Base-by-base conservation (phyloP, 2,888 invertebrate genomes). In the Agrochola circellaris region DNA sequence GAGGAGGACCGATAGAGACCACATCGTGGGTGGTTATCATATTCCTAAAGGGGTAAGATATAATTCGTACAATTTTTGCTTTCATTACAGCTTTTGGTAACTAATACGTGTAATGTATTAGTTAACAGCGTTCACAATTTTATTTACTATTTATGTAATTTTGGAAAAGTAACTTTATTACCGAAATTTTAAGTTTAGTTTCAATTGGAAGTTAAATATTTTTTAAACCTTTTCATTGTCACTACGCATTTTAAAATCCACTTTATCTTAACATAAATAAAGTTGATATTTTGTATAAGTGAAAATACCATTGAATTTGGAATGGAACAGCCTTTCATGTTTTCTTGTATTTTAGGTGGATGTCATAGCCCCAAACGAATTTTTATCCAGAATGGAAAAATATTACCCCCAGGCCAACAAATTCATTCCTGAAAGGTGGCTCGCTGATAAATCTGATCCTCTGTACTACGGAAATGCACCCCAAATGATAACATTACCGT, bases 341-440 rank as follows among this genome's bases (percentile, higher is more conserved):
- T 38, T 26, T 65, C 15, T 69, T 79, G n/a, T 76, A 73, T 65
- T 96, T 45, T 93, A 98, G 98, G 97, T 98, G 0, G 98, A 98
- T 90, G 97, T 98, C 0, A 96, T 98, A 73, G 98, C 98, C 91
- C 98, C 98, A 81, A 98, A 98, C 81, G 97, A 98, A 91, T 97
- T 97, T 73, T 96, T 98, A 80, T 97, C 98, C 79, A 93, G 88
- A 60, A 70, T 92, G 82, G 96, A 96, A 26, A 92, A 97, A 86
- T 95, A 98, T 90, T 98, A 97, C 89, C 95, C 97, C 5, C 92
- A 96, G 67, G 95, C 98, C 1, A 91, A 95, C 0, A 94, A 97
- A 58, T 98, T 97, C 89, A 89, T 97, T 64, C 98, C 98, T 1
- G 97, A 98, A 90, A 95, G 98, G 87, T 98, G 98, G 98, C 89